A percentile compares a stretch with the other conserved stretches of the same genome.
Evolutionary conservation across 2,888 invertebrate species (phyloP).

Genomic region (Oscheius sp.): DNA sequence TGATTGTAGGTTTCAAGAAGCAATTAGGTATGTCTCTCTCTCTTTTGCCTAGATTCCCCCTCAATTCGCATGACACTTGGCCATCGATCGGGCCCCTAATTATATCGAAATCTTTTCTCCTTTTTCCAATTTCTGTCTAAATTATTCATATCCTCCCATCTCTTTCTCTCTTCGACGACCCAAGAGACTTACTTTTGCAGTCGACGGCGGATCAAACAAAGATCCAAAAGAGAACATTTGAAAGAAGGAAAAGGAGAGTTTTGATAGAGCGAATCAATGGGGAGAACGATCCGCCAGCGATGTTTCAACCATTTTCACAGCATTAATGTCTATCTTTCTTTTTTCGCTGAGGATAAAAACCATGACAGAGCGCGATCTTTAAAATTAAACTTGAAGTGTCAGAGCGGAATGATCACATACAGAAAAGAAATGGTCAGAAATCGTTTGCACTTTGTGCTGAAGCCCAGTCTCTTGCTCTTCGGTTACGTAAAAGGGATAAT

Average conservation of each 20-base stretch:
- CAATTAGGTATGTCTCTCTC: slow-evolving; percentile 24
- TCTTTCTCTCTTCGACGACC: background rate
- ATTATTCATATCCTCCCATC: background rate
- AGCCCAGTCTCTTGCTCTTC: too few relatives aligned
- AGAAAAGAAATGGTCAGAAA: too few relatives aligned
- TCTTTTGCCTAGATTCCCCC: slow-evolving; percentile 11
- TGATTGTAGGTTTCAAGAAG: slow-evolving; percentile 32
- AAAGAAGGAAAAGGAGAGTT: background rate
- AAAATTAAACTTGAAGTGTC: too few relatives aligned
- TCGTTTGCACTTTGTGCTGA: too few relatives aligned
- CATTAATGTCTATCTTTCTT: background rate
- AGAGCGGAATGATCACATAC: too few relatives aligned
- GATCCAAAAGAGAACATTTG: too few relatives aligned
- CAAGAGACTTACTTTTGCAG: background rate
- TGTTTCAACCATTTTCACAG: background rate
- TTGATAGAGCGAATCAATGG: background rate
- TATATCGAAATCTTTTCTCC: slow-evolving; percentile 1
- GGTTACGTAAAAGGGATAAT: too few relatives aligned
- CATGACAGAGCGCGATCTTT: too few relatives aligned
- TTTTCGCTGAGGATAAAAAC: background rate
- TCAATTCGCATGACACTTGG: slow-evolving; percentile 27
- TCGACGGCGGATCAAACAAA: background rate
- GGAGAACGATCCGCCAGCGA: background rate
- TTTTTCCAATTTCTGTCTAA: background rate
- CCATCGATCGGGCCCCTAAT: slow-evolving; percentile 27